Percentiles rank a stretch among this genome's conserved stretches.
Evolutionary conservation across 2,113 vertebrate species (phyloP).

Genomic region (Pionites leucogaster): DNA sequence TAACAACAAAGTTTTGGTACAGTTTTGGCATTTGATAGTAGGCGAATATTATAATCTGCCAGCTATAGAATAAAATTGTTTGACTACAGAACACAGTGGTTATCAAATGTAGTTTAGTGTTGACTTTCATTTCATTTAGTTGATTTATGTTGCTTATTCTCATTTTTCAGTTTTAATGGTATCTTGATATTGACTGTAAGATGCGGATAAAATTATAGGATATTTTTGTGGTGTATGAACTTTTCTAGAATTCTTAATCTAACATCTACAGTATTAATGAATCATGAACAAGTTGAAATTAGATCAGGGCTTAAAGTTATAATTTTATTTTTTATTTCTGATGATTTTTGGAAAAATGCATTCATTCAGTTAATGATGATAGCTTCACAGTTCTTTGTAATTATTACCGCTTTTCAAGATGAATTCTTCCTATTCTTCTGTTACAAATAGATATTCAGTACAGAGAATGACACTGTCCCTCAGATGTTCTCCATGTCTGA

Average conservation of each 20-base stretch:
- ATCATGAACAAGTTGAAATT: not conserved
- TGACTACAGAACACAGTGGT: not conserved
- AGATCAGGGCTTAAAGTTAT: not conserved
- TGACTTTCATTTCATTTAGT: not conserved
- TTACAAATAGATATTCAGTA: not conserved
- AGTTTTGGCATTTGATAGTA: not conserved
- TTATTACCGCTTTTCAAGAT: not conserved
- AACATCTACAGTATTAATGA: not conserved
- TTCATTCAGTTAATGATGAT: not conserved
- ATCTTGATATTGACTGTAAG: not conserved
- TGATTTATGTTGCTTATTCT: not conserved
- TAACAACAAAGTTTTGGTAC: not conserved
- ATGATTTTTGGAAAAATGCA: not conserved
- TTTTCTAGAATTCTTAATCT: not conserved
- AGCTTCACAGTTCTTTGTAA: not conserved
- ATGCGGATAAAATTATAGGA: not conserved
- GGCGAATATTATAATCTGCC: not conserved
- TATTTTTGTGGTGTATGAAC: not conserved
- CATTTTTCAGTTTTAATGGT: not conserved
- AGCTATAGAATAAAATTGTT: not conserved
- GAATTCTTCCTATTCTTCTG: not conserved
- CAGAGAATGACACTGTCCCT: not conserved
- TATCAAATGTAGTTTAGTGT: not conserved
- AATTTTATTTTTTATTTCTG: not conserved
- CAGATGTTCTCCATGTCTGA: constrained; percentile 18